Conservation (phyloP, 2,113 vertebrate species). For the Vimba vimba region DNA sequence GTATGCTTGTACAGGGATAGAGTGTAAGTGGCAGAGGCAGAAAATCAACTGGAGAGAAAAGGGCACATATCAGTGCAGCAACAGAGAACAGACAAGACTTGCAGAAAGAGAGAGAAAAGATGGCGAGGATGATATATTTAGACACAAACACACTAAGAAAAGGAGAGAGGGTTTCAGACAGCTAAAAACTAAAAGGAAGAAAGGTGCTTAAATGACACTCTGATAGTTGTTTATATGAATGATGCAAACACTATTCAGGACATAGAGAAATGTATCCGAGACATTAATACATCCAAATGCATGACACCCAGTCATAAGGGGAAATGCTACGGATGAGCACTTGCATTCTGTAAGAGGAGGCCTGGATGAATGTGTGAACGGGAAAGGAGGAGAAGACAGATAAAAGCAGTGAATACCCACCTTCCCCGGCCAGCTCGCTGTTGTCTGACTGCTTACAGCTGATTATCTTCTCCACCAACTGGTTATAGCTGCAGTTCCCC, state of each 20-base stretch:
- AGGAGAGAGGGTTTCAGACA: background rate
- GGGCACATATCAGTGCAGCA: background rate
- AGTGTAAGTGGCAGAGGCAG: background rate
- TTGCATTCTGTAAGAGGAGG: background rate
- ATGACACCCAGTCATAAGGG: too few relatives aligned
- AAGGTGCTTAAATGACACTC: slow-evolving; percentile 1
- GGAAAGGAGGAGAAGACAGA: slow-evolving; percentile 6
- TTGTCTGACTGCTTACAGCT: slow-evolving; percentile 96
- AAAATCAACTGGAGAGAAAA: slow-evolving; percentile 2
- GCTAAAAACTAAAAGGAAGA: background rate
- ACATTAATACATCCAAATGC: background rate
- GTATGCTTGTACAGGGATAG: background rate
- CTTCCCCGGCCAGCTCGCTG: slow-evolving; percentile 95
- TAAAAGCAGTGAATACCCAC: slow-evolving; percentile 72
- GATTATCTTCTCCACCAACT: slow-evolving; percentile 99
- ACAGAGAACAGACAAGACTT: background rate
- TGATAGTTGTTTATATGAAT: slow-evolving; percentile 35
- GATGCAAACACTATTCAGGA: slow-evolving; percentile 27
- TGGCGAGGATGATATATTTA: background rate
- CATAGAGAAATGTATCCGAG: background rate
- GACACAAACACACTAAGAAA: background rate
- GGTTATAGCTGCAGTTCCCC: slow-evolving; percentile 99
- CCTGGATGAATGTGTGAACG: background rate
- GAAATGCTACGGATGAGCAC: background rate
- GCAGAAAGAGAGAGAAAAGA: background rate